Conservation (phyloP, 1,140 invertebrate species). For the Drosophila seguyi region DNA sequence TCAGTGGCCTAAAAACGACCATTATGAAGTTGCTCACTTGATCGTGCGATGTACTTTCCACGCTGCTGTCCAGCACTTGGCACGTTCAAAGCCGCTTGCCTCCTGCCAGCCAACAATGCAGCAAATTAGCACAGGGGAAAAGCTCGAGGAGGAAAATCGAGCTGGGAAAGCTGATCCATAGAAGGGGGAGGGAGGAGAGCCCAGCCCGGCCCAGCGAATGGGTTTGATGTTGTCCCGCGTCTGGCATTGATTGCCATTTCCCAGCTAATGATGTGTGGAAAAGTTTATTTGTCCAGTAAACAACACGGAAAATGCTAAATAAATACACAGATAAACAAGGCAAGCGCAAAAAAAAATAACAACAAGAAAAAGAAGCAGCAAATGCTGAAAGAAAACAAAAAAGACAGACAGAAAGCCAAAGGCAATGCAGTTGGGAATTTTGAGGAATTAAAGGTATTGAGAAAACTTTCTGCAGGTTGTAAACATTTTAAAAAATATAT, state of each 20-base stretch:
- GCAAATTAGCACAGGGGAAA: constrained; percentile 43
- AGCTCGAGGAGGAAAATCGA: constrained; percentile 8
- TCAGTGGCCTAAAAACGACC: constrained; percentile 77
- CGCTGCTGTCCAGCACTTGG: constrained; percentile 73
- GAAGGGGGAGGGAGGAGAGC: too few species aligned
- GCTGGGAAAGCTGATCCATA: neutral
- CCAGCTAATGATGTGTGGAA: constrained; percentile 76
- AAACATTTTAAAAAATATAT: too few species aligned
- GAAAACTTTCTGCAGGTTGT: too few species aligned
- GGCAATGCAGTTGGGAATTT: too few species aligned
- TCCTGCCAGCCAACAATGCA: constrained; percentile 52
- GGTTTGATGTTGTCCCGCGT: constrained; percentile 43
- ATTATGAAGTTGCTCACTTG: constrained; percentile 84
- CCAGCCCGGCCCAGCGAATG: neutral
- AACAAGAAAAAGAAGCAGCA: too few species aligned
- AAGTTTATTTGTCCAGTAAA: constrained; percentile 80
- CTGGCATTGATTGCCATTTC: constrained; percentile 76
- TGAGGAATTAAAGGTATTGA: too few species aligned
- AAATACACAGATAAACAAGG: constrained; percentile 66
- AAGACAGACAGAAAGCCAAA: too few species aligned
- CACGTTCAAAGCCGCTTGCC: constrained; percentile 49
- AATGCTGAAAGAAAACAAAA: too few species aligned
- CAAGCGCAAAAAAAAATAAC: too few species aligned
- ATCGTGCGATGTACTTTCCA: constrained; percentile 82
- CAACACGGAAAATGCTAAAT: constrained; percentile 72